Evolutionary conservation across 2,888 invertebrate genomes (phyloP), one percentile per base, ranked within the genome.

Genomic region (Agonum fuliginosum): DNA sequence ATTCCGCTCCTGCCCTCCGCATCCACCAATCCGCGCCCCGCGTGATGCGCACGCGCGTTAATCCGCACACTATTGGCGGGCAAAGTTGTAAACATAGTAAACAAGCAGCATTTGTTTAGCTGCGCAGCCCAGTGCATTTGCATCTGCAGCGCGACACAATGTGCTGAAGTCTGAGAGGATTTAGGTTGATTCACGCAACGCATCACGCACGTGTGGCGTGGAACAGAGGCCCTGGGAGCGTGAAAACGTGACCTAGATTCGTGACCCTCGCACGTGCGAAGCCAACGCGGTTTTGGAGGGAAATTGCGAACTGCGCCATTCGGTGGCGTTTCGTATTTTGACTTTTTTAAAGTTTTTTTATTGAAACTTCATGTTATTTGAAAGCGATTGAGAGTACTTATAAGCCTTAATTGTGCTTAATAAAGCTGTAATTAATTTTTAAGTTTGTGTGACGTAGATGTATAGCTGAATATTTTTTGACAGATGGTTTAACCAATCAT

Each of bases 231-330:
- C n/a, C 30, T 5, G 30, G 30, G 8, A 30, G 30, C 30, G 30
- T 8, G 30, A 5, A 6, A 6, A 30, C 46, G 46, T 46, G 46
- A 19, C 46, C 46, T 46, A 46, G 19, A 17, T 46, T 46, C 17
- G 46, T 46, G 46, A 46, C 46, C 46, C 46, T 46, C 46, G 46
- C 46, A 46, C 46, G 46, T 46, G 46, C 46, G 46, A 17, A 46
- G 12, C 37, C 37, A 8, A n/a, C 12, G 37, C 8, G 37, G 37
- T 8, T 30, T 5, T 1, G 37, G 37, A 37, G 37, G 8, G 10
- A 10, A 37, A 37, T n/a, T 37, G n/a, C n/a, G 10, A 10, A 10
- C 37, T 3, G 37, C 3, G 37, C 3, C 10, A n/a, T 37, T 37
- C n/a, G 37, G 12, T 10, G 37, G 37, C 10, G 12, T 10, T 37